Conservation (phyloP, 2,888 invertebrate genomes). For the Drosophila mimetica region DNA sequence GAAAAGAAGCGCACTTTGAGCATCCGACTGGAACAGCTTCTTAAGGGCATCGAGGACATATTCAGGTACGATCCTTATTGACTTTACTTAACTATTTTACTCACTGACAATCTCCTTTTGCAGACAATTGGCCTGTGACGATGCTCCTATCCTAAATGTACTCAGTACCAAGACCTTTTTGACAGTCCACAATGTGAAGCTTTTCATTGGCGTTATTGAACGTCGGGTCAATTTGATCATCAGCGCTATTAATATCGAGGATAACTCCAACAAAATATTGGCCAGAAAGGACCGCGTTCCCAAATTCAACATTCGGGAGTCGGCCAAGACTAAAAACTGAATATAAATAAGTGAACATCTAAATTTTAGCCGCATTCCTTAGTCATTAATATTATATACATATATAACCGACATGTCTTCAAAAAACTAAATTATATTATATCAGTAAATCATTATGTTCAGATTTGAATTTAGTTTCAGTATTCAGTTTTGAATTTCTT, state of each 20-base stretch:
- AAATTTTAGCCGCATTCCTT: neutral
- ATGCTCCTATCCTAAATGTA: constrained; percentile 89
- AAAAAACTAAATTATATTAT: neutral
- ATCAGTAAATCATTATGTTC: too few relatives aligned
- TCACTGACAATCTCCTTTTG: constrained; percentile 73
- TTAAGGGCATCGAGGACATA: constrained; percentile 86
- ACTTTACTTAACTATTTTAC: neutral
- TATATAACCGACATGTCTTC: neutral
- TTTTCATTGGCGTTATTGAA: constrained; percentile 93
- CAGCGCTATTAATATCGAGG: constrained; percentile 79
- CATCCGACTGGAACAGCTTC: constrained; percentile 80
- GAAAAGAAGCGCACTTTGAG: constrained; percentile 78
- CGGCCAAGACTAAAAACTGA: constrained; percentile 79
- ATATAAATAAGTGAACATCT: neutral
- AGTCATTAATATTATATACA: too few relatives aligned
- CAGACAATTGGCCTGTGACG: constrained; percentile 89
- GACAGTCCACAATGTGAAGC: constrained; percentile 90
- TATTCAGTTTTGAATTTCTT: too few relatives aligned
- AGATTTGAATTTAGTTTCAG: too few relatives aligned
- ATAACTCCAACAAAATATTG: constrained; percentile 81
- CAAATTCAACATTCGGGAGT: constrained; percentile 84
- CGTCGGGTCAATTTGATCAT: constrained; percentile 86
- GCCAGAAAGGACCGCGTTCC: constrained; percentile 83
- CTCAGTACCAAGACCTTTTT: constrained; percentile 90
- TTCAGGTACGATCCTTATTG: constrained; percentile 66